phyloP scores from a whole-genome alignment of 2,797 vertebrate genomes.

The Molossus molossus region DNA sequence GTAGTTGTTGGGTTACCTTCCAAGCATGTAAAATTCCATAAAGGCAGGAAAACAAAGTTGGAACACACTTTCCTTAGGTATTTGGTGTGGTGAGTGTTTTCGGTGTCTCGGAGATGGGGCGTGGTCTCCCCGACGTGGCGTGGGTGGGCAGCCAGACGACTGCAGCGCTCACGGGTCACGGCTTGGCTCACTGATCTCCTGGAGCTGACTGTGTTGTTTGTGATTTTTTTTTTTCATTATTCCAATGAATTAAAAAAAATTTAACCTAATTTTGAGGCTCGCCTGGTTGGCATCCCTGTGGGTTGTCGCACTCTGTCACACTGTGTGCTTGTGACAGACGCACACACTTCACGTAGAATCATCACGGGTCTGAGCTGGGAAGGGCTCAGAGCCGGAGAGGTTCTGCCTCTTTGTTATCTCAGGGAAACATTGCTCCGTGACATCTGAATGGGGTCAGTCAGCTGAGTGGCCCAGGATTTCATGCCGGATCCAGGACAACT shows the following conservation, averaged over 20 bases:
- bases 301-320: background rate
- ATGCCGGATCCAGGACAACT: background rate
- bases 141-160: background rate
- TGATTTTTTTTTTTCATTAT: background rate
- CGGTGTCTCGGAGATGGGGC: background rate
- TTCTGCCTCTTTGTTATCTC: background rate
- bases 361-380: background rate
- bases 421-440: accelerated
- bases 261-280: background rate
- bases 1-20: background rate
- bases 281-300: background rate
- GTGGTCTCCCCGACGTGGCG: background rate
- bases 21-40: background rate
- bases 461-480: accelerated
- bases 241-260: background rate
- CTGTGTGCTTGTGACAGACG: background rate
- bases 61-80: background rate
- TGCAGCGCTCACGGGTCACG: too few relatives aligned
- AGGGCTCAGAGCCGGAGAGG: background rate
- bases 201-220: background rate
- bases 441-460: background rate
- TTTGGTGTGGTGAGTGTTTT: background rate
- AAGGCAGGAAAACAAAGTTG: background rate
- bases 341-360: background rate
- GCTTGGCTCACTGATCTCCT: background rate